Evolutionary conservation across 2,797 vertebrate species (phyloP), one percentile per base, ranked within the genome.

Genomic region (Anomalospiza imberbis): DNA sequence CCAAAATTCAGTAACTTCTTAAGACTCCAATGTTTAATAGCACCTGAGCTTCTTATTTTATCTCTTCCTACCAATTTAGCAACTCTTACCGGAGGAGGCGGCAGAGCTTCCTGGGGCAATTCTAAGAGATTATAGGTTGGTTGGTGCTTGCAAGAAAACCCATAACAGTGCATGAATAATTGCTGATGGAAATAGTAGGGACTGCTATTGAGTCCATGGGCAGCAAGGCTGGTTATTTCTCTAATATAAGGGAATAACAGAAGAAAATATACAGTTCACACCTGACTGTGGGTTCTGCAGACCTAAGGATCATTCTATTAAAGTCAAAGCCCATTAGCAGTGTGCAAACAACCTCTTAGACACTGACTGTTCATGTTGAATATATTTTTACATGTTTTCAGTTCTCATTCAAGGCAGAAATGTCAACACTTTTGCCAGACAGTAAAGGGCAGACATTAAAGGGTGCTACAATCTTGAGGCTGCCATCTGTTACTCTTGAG

Each of bases 351-450:
- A 95, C 96, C 94, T 96, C 92, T 95, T 96, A 97, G 95, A 97
- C 94, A 96, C 94, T 97, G 96, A 97, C 95, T 97, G 96, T 97
- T 97, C 95, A 95, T 96, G 92, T 97, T 96, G 92, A 96, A 96
- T 96, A 92, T 97, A 97, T 96, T 96, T 96, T 97, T 96, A 97
- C 97, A 97, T 96, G 97, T 96, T 98, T 98, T 97, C 96, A 92
- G 96, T 97, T 98, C 93, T 97, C 95, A 93, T 97, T 98, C 97
- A 95, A 97, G 97, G 97, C 97, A 97, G 96, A 97, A 97, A 96
- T 98, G 97, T 97, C 97, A 98, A 97, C 97, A 97, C 97, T 97
- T 98, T 98, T 97, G 97, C 97, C 95, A 98, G 97, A 98, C 97
- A 96, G 96, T 96, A 96, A 97, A 97, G 97, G 97, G 97, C 97